These are phyloP conservation scores for Channa argus DNA, from an alignment of 2,113 vertebrate species.

Conservation along the genomic window DNA sequence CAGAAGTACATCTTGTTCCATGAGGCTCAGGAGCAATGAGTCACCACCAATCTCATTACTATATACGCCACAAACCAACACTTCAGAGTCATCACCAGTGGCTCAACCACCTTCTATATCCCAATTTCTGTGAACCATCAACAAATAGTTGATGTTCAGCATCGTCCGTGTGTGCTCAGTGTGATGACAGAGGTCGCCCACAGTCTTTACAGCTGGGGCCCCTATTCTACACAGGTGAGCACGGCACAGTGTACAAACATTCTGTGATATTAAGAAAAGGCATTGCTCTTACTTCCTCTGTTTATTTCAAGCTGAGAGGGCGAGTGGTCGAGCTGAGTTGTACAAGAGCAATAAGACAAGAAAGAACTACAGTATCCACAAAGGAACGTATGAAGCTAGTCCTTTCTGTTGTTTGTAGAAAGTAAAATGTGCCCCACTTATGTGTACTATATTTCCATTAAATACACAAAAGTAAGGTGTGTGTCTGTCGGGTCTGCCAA, in stretches of 20 bases:
- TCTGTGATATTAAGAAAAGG: not conserved
- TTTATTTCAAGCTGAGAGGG: conserved; percentile 72
- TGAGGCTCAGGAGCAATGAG: conserved; percentile 46
- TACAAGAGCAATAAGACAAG: conserved; percentile 80
- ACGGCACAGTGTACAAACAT: not conserved
- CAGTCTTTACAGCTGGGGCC: conserved; percentile 65
- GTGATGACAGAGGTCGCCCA: conserved; percentile 74
- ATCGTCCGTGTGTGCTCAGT: conserved; percentile 69
- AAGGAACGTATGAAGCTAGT: conserved; percentile 66
- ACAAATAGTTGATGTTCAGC: conserved; percentile 14
- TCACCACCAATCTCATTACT: conserved; percentile 62
- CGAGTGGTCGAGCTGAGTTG: conserved; percentile 77
- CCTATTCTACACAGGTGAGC: conserved; percentile 71
- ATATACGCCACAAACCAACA: conserved; percentile 49
- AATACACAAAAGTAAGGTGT: not conserved
- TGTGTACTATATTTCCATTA: not conserved
- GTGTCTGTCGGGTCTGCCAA: not conserved
- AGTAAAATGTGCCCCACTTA: not conserved
- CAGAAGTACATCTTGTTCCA: conserved; percentile 73
- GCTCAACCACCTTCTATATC: conserved; percentile 70
- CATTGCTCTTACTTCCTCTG: not conserved
- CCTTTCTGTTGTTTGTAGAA: not conserved
- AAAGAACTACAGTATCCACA: conserved; percentile 66
- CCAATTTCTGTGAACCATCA: conserved; percentile 61
- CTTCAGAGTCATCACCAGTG: conserved; percentile 51